Base-by-base conservation (phyloP, 2,888 invertebrate species). In the Drosophila mimica region DNA sequence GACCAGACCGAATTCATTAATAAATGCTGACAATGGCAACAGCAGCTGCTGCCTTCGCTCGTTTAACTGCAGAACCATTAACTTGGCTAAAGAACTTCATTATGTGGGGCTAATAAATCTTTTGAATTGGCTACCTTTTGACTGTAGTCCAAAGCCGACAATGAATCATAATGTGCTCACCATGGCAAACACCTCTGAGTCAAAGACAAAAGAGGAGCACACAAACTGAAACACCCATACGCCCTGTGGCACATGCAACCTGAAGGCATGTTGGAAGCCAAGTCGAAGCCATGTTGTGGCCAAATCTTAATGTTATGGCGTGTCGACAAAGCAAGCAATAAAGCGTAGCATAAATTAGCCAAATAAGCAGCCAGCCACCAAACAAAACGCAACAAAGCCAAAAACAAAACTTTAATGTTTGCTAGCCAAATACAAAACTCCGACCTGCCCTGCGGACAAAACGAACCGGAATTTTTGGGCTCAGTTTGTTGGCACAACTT, bases 331-430 rank as follows among this genome's bases (percentile, higher is more conserved):
- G 79, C 83, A 86, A 77, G 79, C 86, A 81, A 88, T 88, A 87
- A 87, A 86, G 76, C 83, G 72, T 79, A 86, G 87, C 83, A 83
- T 87, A 90, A 87, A 87, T 90, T 87, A 88, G 89, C 75, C 77
- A 79, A 88, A 90, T 81, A 88, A 85, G 80, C 88, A 80, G 67
- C 48, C 76, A 76, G 63, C 66, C 40, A 75, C 70, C 70, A 71
- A 73, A 75, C 67, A 65, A 74, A 72, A 46, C 52, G 43, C 49
- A 63, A 30, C 64, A 51, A 68, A 62, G 46, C 71, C 71, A 70
- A 81, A 58, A 70, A 74, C 73, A 75, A 87, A 89, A 90, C 84
- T 90, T 89, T 80, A 88, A 88, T 88, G 79, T 87, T 89, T 81
- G 81, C 79, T 81, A 81, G 79, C 62, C 83, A 86, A 89, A 88